Evolutionary conservation across 2,888 invertebrate genomes (phyloP), one percentile per base, ranked within the genome.

Genomic region (Apamea sordens): DNA sequence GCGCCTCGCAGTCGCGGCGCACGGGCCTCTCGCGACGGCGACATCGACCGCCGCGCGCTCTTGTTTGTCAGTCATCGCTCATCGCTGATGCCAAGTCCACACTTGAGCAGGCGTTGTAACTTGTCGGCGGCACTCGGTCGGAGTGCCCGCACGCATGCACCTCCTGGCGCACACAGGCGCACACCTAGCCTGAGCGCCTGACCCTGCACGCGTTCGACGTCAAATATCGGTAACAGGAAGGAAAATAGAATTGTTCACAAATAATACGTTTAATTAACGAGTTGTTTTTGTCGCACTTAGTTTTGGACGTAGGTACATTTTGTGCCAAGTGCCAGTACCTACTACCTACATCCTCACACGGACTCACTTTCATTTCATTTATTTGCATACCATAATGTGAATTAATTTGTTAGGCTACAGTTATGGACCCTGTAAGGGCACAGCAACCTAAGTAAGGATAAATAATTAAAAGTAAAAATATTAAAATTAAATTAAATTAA

Each of bases 1-100:
- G 85, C 79, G 84, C 80, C 64, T 80, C 89, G 70, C 93, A 93
- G 92, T 50, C 79, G 80, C 77, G 80, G 76, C 94, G 94, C 87
- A 91, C 95, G 82, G 44, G 56, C 89, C 94, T 15, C 50, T 53
- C 21, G 18, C 36, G 21, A 21, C 28, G 21, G 3, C 24, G 32
- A 7, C n/a, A 18, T 10, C 73, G 32, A 24, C 72, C 24, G 61
- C 28, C 44, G 13, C 50, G 18, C 47, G n/a, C 21, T 50, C n/a
- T 13, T 21, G 50, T 69, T 36, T 32, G 41, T 56, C 72, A 59
- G 41, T 56, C 72, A 59, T 36, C 18, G 56, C 36, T 36, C 71
- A 36, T 28, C 28, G 21, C 21, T 44, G 41, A 21, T 41, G 41
- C 41, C 44, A 61, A 28, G 28, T 63, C 24, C 44, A 44, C 44